Evolutionary conservation across 2,113 vertebrate genomes (phyloP).

Genomic region (Seriola quinqueradiata): DNA sequence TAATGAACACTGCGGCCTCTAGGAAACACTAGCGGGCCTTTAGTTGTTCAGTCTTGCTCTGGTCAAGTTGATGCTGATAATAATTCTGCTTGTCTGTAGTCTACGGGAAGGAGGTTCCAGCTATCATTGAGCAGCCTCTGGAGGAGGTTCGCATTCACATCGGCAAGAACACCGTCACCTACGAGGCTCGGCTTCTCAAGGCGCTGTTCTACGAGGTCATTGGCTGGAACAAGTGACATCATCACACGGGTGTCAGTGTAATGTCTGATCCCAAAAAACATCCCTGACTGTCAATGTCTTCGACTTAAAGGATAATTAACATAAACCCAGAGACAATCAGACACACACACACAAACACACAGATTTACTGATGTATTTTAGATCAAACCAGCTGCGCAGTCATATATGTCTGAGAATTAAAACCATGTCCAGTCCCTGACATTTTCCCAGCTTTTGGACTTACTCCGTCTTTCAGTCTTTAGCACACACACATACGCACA

Average conservation of each 20-base stretch:
- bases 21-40: background rate
- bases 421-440: background rate
- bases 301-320: background rate
- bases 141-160: conserved; percentile 90
- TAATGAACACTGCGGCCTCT: background rate
- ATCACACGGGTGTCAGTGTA: background rate
- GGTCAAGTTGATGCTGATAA: background rate
- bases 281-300: background rate
- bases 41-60: background rate
- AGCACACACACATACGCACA: background rate
- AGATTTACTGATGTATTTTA: background rate
- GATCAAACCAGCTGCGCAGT: background rate
- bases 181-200: conserved; percentile 92
- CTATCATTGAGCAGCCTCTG: conserved; percentile 93
- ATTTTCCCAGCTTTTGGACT: background rate
- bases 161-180: conserved; percentile 96
- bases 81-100: conserved; percentile 49
- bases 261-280: background rate
- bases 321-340: background rate
- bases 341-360: background rate
- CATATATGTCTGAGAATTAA: background rate
- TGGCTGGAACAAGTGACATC: conserved; percentile 88
- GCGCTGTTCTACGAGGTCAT: conserved; percentile 93
- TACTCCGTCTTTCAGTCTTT: too few species aligned
- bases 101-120: conserved; percentile 90